These are phyloP conservation scores for Protosalanx chinensis DNA, from an alignment of 2,797 vertebrate species.

Conservation along the genomic window DNA sequence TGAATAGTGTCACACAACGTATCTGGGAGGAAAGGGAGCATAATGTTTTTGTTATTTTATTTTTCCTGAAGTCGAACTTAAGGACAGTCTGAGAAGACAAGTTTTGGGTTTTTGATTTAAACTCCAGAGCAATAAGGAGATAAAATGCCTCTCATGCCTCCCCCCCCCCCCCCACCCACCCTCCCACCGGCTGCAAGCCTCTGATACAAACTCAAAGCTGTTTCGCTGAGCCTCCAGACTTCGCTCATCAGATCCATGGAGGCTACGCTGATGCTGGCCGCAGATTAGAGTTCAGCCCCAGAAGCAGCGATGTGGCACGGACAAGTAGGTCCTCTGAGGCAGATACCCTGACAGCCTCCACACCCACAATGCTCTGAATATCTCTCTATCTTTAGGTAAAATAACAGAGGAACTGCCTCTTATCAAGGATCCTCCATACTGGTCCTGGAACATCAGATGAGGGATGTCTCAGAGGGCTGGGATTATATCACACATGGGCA, in stretches of 20 bases:
- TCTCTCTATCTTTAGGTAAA: constrained; percentile 39
- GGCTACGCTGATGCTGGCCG: constrained; percentile 22
- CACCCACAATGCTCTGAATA: constrained; percentile 46
- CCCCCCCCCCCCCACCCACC: too few relatives aligned
- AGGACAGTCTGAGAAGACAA: not conserved
- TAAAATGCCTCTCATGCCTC: not conserved
- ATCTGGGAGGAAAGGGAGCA: not conserved
- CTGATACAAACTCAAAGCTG: not conserved
- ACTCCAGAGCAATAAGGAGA: not conserved
- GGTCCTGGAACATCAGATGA: constrained; percentile 15
- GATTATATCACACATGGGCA: not conserved
- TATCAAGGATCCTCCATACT: not conserved
- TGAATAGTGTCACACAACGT: constrained; percentile 11
- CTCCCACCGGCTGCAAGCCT: not conserved
- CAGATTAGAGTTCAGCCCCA: constrained; percentile 43
- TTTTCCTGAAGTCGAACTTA: not conserved
- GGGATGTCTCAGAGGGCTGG: not conserved
- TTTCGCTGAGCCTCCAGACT: not conserved
- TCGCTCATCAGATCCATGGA: not conserved
- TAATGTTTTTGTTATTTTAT: not conserved
- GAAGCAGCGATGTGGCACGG: constrained; percentile 2
- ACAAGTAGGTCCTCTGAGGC: constrained; percentile 51
- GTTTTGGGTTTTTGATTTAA: not conserved
- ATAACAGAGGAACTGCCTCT: constrained; percentile 21
- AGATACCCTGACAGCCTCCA: constrained; percentile 21